phyloP scores from a whole-genome alignment of 2,888 invertebrate genomes.

The Tiliacea aurago region DNA sequence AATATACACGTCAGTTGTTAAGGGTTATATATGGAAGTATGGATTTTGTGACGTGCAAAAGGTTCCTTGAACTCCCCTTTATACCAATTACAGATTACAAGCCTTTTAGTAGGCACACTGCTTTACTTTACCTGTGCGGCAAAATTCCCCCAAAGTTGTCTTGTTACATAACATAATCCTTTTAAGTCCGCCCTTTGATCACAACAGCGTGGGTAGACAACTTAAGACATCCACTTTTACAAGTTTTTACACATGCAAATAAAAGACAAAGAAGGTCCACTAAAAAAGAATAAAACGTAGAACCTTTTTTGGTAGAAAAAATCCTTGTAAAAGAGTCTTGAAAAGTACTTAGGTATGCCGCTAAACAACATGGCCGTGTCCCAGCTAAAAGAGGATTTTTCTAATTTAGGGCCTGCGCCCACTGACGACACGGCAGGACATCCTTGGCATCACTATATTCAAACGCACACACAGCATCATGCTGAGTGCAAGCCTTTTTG shows the following conservation, averaged over 20 bases:
- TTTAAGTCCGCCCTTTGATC: slow-evolving; percentile 25
- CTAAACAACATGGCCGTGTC: neutral
- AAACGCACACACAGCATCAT: too few relatives aligned
- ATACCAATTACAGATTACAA: neutral
- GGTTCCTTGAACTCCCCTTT: neutral
- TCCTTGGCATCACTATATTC: neutral
- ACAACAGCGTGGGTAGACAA: slow-evolving; percentile 12
- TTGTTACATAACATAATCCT: slow-evolving; percentile 20
- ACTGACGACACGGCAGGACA: neutral
- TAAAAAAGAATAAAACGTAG: neutral
- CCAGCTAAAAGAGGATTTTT: neutral
- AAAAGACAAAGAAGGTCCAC: slow-evolving; percentile 16
- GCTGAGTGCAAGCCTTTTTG: too few relatives aligned
- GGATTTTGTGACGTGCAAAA: neutral
- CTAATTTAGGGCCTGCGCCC: neutral
- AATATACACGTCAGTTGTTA: too few relatives aligned
- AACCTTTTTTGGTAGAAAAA: too few relatives aligned
- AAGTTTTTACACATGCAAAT: slow-evolving; percentile 7
- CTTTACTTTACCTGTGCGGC: neutral
- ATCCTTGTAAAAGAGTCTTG: neutral
- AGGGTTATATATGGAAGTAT: neutral
- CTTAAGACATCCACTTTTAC: slow-evolving; percentile 26
- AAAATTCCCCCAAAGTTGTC: slow-evolving; percentile 19
- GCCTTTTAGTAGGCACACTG: neutral
- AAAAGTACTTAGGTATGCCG: neutral